Evolutionary conservation across 1,140 invertebrate species (phyloP).

Genomic region (Macrocentrus cingulum): DNA sequence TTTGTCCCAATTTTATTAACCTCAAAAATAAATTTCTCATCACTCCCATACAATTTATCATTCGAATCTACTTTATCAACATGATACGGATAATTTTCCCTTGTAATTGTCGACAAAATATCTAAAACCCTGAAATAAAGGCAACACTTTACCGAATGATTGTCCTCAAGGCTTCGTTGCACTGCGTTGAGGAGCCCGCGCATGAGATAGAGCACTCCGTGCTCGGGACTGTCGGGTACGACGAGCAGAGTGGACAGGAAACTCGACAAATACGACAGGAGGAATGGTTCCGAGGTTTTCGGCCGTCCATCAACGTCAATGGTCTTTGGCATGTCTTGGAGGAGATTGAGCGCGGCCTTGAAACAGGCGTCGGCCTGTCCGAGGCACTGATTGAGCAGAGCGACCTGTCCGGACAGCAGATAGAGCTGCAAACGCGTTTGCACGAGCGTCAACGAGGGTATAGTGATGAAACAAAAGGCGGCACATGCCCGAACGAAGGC

Average conservation of each 20-base stretch:
- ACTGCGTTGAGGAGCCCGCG: constrained; percentile 75
- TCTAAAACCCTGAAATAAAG: constrained; percentile 75
- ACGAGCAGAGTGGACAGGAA: constrained; percentile 84
- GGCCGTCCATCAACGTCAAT: constrained; percentile 76
- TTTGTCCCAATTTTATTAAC: constrained; percentile 77
- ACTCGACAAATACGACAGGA: constrained; percentile 73
- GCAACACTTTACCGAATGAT: constrained; percentile 59
- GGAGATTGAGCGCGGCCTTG: constrained; percentile 79
- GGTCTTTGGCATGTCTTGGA: constrained; percentile 77
- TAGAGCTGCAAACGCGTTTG: constrained; percentile 80
- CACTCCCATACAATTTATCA: constrained; percentile 87
- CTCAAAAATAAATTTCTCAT: constrained; percentile 82
- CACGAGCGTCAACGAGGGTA: constrained; percentile 84
- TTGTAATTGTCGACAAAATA: constrained; percentile 71
- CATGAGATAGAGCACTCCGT: constrained; percentile 77
- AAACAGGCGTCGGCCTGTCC: constrained; percentile 95
- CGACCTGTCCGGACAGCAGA: constrained; percentile 84
- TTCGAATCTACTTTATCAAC: constrained; percentile 90
- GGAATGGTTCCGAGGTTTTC: constrained; percentile 70
- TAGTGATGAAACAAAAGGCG: constrained; percentile 93
- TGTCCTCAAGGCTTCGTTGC: constrained; percentile 70
- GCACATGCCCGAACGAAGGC: constrained; percentile 91
- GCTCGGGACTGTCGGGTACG: constrained; percentile 87
- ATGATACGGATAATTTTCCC: constrained; percentile 81
- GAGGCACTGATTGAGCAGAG: constrained; percentile 85